Evolutionary conservation across 2,113 vertebrate species (phyloP), one percentile per base, ranked within the genome.

Genomic region (Mormyrus iriodes): DNA sequence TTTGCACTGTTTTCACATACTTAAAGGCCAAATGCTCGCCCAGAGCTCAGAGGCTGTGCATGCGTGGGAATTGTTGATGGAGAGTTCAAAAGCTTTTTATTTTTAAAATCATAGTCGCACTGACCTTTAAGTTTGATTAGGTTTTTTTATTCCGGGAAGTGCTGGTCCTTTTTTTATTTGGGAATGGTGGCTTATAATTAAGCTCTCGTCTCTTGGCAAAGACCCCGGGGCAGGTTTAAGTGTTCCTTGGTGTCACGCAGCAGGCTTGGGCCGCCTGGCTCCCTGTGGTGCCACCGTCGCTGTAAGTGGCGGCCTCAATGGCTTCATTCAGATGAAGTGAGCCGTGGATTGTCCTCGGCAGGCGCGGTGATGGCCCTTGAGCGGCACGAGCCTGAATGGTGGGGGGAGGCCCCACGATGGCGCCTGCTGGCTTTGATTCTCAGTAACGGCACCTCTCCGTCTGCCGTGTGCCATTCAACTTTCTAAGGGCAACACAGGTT

Each of bases 291-390:
- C 31, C 87, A n/a, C 83, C 86, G 65, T 85, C 12, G 5, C 79
- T 89, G 87, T 88, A 91, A 93, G 91, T 89, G 89, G 88, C n/a
- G 35, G 88, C 85, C 88, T 88, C 91, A 92, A 91, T 79, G 73
- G 24, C 84, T 89, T 89, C 89, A 91, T 93, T 89, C 89, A 91
- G 90, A 89, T 93, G 90, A 93, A 92, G 91, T 91, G 92, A 91
- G 88, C 88, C 61, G 3, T 90, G 88, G 87, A 69, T 86, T 55
- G 61, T 46, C 58, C 88, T 86, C 88, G 6, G 35, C 69, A 49
- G 35, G 13, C 73, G 44, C 88, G 24, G 24, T 19, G 39, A 46
- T 49, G 49, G 84, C 52, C 48, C 48, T 58, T 15, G 2, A 53
- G 51, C 6, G 53, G 31, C 85, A 35, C 88, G n/a, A 73, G 46